Conservation (phyloP, 1,140 invertebrate genomes). For the Mercenaria mercenaria region DNA sequence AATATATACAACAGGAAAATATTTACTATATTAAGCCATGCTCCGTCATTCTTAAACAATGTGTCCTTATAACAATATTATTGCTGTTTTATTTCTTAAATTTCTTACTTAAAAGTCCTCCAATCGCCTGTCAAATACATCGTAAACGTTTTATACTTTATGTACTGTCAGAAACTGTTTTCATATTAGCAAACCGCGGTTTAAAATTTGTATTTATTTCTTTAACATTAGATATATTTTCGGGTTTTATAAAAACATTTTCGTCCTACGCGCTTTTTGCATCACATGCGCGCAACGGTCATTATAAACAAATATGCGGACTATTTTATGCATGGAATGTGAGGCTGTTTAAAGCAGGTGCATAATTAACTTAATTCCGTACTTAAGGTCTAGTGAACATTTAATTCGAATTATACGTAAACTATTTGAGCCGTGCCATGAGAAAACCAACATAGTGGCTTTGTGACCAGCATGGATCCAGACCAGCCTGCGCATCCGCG, state of each 20-base stretch:
- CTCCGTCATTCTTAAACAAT: constrained; percentile 9
- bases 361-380: constrained; percentile 18
- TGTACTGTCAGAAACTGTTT: background rate
- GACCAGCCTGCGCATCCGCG: too few species aligned
- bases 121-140: background rate
- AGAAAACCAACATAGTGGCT: too few species aligned
- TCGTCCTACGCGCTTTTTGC: background rate
- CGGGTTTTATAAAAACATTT: background rate
- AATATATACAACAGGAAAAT: background rate
- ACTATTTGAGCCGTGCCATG: too few species aligned
- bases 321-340: background rate
- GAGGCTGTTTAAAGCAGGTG: constrained; percentile 3
- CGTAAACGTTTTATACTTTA: constrained; percentile 1
- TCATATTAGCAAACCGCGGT: background rate
- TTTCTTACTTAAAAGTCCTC: constrained; percentile 9
- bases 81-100: constrained; percentile 18
- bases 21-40: background rate
- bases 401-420: background rate
- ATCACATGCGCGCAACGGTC: background rate
- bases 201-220: background rate
- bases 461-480: too few species aligned
- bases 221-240: background rate
- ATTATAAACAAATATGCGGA: background rate
- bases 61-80: background rate
- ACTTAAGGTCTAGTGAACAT: background rate